Conservation (phyloP, 1,140 invertebrate genomes). For the Reticulitermes speratus region DNA sequence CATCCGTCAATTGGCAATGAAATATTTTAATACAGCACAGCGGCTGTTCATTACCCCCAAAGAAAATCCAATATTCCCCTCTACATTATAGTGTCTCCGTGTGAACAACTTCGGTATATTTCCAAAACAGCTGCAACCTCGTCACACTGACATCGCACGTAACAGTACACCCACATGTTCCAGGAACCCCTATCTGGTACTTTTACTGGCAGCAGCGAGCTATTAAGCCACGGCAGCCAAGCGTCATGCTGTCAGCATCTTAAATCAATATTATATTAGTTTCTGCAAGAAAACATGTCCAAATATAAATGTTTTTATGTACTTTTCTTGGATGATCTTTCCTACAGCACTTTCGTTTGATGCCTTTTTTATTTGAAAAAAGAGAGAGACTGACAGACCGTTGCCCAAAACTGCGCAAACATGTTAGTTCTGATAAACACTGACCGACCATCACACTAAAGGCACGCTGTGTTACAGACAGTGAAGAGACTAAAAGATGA, state of each 20-base stretch:
- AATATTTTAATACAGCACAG: no score
- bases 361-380: background rate
- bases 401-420: no score
- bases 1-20: no score
- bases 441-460: no score
- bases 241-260: background rate
- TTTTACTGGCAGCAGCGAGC: background rate
- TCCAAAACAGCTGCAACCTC: background rate
- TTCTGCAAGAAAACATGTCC: background rate
- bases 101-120: background rate
- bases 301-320: background rate
- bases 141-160: no score
- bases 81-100: background rate
- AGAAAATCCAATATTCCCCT: background rate
- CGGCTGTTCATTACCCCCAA: no score
- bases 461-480: no score
- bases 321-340: background rate
- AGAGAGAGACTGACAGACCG: background rate
- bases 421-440: no score
- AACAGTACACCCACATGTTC: no score
- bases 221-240: background rate
- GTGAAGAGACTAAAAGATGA: no score
- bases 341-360: background rate
- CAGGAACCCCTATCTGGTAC: background rate
- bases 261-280: constrained; percentile 16